phyloP scores from a whole-genome alignment of 2,797 vertebrate species.

The Rhinogobio ventralis region DNA sequence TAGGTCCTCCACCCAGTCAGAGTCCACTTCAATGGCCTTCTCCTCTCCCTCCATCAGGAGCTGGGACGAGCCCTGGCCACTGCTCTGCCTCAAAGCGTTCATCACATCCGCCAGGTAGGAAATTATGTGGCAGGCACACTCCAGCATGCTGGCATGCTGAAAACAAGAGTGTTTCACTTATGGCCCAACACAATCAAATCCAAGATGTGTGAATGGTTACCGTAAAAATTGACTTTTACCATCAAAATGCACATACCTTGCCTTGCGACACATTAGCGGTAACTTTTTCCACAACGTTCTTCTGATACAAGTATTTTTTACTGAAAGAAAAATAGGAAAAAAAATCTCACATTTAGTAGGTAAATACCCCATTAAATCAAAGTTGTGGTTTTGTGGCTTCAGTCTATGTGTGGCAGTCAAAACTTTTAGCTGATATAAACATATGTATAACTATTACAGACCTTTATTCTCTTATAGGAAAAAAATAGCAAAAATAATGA shows the following conservation, averaged over 20 bases:
- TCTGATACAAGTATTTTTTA: constrained; percentile 98
- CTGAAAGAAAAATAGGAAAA: constrained; percentile 71
- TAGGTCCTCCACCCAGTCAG: constrained; percentile 97
- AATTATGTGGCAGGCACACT: constrained; percentile 96
- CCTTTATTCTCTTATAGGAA: background rate
- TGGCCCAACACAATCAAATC: background rate
- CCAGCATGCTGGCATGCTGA: constrained; percentile 93
- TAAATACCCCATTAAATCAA: background rate
- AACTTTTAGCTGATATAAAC: background rate
- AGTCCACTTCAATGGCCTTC: constrained; percentile 96
- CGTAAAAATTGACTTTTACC: background rate
- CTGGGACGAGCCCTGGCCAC: constrained; percentile 89
- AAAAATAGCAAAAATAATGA: background rate
- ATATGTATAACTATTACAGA: background rate
- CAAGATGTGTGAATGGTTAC: background rate
- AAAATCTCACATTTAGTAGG: background rate
- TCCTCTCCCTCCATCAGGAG: constrained; percentile 95
- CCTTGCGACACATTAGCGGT: constrained; percentile 94
- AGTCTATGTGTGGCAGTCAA: no score
- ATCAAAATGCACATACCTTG: constrained; percentile 81
- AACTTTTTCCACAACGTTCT: constrained; percentile 98
- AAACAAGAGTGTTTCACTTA: background rate
- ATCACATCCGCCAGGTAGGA: constrained; percentile 98
- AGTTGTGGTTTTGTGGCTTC: background rate
- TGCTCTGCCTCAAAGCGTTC: constrained; percentile 90